Base-by-base conservation (phyloP, 2,797 vertebrate species). In the Limnodromus scolopaceus region DNA sequence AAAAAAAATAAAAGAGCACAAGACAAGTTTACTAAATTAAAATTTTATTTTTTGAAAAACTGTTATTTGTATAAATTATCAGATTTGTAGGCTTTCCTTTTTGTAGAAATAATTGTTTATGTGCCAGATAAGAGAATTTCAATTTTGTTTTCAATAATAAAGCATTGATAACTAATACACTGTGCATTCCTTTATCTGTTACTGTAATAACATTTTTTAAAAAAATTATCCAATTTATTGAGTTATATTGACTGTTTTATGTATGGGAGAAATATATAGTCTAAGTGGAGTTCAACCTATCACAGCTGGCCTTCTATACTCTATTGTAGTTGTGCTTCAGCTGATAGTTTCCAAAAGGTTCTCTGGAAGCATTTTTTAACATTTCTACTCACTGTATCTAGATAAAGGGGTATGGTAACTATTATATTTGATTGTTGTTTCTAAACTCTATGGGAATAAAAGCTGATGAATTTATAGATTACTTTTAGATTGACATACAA, bases 31-130 rank as follows among this genome's bases (percentile, higher is more conserved):
- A 99, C 99, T 99, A 99, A 99, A 99, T 99, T 99, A 99, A 99
- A 98, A 97, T 98, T 99, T 98, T 99, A 99, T 99, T 99, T 99
- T 99, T 99, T 98, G 98, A 99, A 98, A 96, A 98, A 98, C 98
- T 98, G 98, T 99, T 98, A 98, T 99, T 99, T 99, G 99, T 99
- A 99, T 99, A 99, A 99, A 99, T 99, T 98, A 99, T 99, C 98
- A 94, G 98, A 99, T 99, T 99, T 99, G 99, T 99, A 99, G 99
- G 98, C 97, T 99, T 98, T 98, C 98, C 98, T 98, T 98, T 99
- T 99, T 99, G 98, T 99, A 99, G 99, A 98, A 98, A 97, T 98
- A 98, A 98, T 98, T 98, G 98, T 98, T 98, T 98, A 98, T 98
- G 98, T 99, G 98, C 98, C 98, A 98, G 98, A 98, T 98, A 98